Base-by-base conservation (phyloP, 2,113 vertebrate species). In the Rafetus swinhoei region DNA sequence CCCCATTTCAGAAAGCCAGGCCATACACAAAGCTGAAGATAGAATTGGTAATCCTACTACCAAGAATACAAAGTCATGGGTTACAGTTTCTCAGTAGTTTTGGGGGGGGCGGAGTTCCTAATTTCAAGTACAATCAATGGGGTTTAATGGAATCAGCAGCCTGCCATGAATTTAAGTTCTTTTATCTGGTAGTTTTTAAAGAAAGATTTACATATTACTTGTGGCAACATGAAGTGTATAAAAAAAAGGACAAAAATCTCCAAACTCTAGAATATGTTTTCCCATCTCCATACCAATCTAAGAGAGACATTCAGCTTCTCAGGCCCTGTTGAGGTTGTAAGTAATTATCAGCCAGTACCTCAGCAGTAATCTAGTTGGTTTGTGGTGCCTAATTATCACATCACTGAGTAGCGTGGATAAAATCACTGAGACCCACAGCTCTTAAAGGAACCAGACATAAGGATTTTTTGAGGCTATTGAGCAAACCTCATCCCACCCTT, bases 121-220 rank as follows among this genome's bases (percentile, higher is more conserved):
- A 9, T 81, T 94, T 54, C 84, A 76, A 45, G 56, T 77, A 77
- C 87, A 96, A 27, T 54, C 93, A 80, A 88, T 80, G 59, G 79
- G 94, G 81, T 81, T 89, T 53, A 50, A 92, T 54, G 87, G 79
- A 59, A 79, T 86, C 88, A 77, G 86, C 90, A 92, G 85, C 87
- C 56, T 77, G 1, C 82, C 69, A 80, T 0, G 0, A 0, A 0
- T 85, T 82, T 79, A n/a, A 81, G 65, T 82, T 62, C 53, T 88
- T 95, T 69, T 86, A 95, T 83, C 45, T 87, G 80, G 77, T 25
- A 79, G 55, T 90, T 96, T 96, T 86, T 74, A 88, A 96, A 95
- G 86, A 84, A 0, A 10, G 82, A 29, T 89, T 19, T 25, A 81
- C 0, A 45, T 45, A 7, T 45, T 45, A 45, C 6, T 39, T 52